Base-by-base conservation (phyloP, 2,888 invertebrate species). In the Cantharis lateralis region DNA sequence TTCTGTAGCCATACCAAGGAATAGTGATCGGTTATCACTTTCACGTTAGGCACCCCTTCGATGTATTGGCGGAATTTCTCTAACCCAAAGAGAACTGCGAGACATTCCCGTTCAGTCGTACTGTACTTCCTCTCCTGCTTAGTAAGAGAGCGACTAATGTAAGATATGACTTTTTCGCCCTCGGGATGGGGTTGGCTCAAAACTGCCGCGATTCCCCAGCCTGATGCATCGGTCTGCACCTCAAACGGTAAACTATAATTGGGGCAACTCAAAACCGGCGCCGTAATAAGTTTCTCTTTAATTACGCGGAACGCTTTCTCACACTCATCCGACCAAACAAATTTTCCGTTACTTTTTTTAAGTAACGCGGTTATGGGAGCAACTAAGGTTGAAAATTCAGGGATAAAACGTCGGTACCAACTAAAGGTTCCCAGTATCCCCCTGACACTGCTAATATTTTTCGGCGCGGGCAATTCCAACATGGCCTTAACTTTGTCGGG, bases 51-150 rank as follows among this genome's bases (percentile, higher is more conserved):
- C 20, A 20, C 32, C 5, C 74, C 78, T 69, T 78, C 76, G 11
- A 76, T 63, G 70, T 76, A 78, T 1, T 68, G 68, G 16, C 75
- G 48, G 2, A 74, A 62, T 70, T 72, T 77, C 62, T 77, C 77
- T 0, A 79, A 28, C 24, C 70, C 77, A 77, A 73, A 81, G 13
- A 81, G 32, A 2, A 80, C 76, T 3, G 75, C 76, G 28, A 81
- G 66, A 71, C 80, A 78, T 72, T 77, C 75, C 61, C 74, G 63
- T 71, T 80, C 78, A 1, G 78, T 79, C 10, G 68, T 70, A 2
- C 74, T 71, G 15, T 71, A 76, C n/a, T 76, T 79, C n/a, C 71
- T 69, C 68, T 79, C 72, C 2, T 24, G 16, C 11, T 32, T 11
- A 10, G 75, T 73, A 10, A 78, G 68, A 32, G 79, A 74, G 32